Conservation (phyloP, 1,140 invertebrate genomes). For the Drosophila serrata region DNA sequence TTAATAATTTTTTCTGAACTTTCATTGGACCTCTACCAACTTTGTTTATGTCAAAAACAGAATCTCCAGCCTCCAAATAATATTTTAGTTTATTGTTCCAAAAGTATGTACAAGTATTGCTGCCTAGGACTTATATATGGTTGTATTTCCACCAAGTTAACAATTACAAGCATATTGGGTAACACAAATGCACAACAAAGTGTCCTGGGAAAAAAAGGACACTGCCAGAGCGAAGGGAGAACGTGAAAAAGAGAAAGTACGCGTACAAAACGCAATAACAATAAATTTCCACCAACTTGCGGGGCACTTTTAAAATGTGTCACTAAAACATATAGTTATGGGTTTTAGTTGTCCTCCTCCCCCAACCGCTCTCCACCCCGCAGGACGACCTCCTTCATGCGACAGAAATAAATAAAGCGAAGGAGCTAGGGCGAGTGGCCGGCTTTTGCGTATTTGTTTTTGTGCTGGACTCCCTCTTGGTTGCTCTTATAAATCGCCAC, state of each 20-base stretch:
- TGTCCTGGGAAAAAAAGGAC: background rate
- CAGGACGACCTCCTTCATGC: constrained; percentile 39
- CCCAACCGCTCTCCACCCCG: constrained; percentile 1
- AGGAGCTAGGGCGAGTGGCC: constrained; percentile 55
- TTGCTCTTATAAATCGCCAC: constrained; percentile 58
- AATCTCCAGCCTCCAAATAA: background rate
- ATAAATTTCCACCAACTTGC: constrained; percentile 75
- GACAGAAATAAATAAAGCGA: constrained; percentile 41
- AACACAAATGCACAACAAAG: constrained; percentile 22
- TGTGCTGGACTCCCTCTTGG: constrained; percentile 23
- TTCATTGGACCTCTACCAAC: background rate
- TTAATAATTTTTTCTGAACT: background rate
- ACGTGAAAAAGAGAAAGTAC: constrained; percentile 25
- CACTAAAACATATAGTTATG: constrained; percentile 80
- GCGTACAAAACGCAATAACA: constrained; percentile 73
- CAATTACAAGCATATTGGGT: constrained; percentile 22
- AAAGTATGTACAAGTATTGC: too few species aligned
- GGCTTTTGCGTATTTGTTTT: constrained; percentile 67
- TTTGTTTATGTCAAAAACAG: background rate
- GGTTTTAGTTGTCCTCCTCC: constrained; percentile 62
- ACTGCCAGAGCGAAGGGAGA: background rate
- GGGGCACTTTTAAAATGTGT: constrained; percentile 76
- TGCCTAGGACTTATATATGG: background rate
- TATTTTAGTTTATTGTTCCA: background rate
- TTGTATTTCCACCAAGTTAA: constrained; percentile 2